Evolutionary conservation across 2,797 vertebrate genomes (phyloP), one percentile per base, ranked within the genome.

Genomic region (Microctenopoma steveboyesi): DNA sequence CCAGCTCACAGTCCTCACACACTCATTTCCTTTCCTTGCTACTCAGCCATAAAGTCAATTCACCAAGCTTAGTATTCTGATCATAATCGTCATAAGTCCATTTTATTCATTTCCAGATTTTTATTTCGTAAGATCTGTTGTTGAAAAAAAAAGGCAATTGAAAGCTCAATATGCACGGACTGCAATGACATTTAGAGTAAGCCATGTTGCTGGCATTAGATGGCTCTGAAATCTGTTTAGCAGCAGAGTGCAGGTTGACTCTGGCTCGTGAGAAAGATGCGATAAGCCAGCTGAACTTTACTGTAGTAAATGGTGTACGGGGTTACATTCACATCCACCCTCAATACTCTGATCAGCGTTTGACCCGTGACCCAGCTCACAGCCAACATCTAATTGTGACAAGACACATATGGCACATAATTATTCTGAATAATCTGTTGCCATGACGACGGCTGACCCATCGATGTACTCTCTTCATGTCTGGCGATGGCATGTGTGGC

Each of bases 371-470:
- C 85, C 83, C 69, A 1, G 74, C 81, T 88, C 78, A 74, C 84
- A 79, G 81, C 77, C 74, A 69, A 73, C 79, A 77, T 87, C 82
- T 90, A 90, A 91, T 91, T 88, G 86, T 88, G 88, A 91, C 89
- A 86, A 64, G 87, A 65, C 77, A 51, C 91, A 89, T 86, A 91
- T 88, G 89, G 89, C 63, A 28, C 56, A 88, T 87, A 84, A 90
- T 90, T 87, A 91, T 88, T 90, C 73, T 0, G 81, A 87, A 86
- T 88, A 90, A 92, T 89, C 89, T 82, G 88, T 91, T 83, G 73
- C 86, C 72, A 72, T 82, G 87, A 84, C 2, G 65, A 91, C 6
- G 35, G 53, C 55, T 74, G 83, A 89, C 85, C 88, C 50, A 55
- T 35, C 35, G 72, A 86, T 70, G 83, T 74, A 14, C 66, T 69